Conservation (phyloP, 2,797 vertebrate species). For the Manis crassicaudata region DNA sequence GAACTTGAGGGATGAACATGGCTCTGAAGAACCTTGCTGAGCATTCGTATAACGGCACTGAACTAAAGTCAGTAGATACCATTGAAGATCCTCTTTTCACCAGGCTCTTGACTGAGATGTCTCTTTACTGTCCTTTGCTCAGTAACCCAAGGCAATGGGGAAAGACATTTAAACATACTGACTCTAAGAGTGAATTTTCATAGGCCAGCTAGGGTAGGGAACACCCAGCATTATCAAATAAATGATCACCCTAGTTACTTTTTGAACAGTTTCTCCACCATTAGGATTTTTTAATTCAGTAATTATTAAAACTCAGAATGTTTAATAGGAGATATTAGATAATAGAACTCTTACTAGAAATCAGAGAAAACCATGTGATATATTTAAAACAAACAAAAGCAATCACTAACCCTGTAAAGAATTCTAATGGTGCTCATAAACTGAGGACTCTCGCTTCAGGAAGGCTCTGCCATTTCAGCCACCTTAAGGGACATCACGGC, state of each 20-base stretch:
- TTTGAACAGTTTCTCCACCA: background rate
- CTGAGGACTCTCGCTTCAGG: background rate
- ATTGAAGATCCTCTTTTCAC: background rate
- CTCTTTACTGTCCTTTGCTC: background rate
- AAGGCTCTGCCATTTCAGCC: background rate
- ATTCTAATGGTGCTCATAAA: background rate
- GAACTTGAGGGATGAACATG: background rate
- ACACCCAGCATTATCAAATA: background rate
- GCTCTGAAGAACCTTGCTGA: background rate
- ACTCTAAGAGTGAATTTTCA: background rate
- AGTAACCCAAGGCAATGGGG: background rate
- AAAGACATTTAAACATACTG: background rate
- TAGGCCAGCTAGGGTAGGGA: too few species aligned
- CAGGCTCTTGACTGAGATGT: background rate
- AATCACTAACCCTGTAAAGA: background rate
- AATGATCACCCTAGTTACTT: background rate
- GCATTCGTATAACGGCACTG: background rate
- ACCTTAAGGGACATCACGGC: rapidly evolving
- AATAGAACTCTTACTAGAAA: background rate
- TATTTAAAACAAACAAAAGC: background rate
- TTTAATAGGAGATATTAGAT: background rate
- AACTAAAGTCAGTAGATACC: background rate
- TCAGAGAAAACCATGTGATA: background rate
- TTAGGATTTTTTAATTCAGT: background rate
- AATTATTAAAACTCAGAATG: background rate